A percentile compares a stretch with the other conserved stretches of the same genome.
Conservation (phyloP, 2,888 invertebrate species). For the Elegia similella region DNA sequence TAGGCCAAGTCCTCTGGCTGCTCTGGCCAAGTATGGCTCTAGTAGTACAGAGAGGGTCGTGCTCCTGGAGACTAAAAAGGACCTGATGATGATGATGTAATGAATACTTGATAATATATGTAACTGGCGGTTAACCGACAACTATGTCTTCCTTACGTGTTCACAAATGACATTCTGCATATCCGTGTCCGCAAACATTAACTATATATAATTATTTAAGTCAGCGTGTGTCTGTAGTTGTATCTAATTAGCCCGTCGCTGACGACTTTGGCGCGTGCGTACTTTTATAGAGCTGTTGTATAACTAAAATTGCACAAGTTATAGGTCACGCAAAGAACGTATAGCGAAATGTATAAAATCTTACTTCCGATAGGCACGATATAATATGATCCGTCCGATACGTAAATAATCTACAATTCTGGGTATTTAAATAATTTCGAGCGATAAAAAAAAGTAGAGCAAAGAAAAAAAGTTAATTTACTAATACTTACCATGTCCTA, state of each 20-base stretch:
- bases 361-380: background rate
- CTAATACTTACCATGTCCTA: too few species aligned
- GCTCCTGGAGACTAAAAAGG: too few species aligned
- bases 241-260: conserved; percentile 1
- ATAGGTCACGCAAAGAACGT: background rate
- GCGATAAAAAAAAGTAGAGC: too few species aligned
- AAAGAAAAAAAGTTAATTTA: too few species aligned
- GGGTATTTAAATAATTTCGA: too few species aligned
- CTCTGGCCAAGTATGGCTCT: too few species aligned
- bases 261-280: background rate
- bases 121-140: background rate
- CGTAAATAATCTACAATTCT: too few species aligned
- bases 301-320: conserved; percentile 5
- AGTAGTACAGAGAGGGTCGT: too few species aligned
- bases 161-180: background rate
- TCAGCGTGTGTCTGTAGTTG: conserved; percentile 2
- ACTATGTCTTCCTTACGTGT: background rate
- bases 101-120: too few species aligned
- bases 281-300: background rate
- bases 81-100: too few species aligned
- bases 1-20: too few species aligned
- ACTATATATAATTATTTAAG: conserved; percentile 7
- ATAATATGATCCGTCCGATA: too few species aligned
- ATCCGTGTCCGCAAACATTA: conserved; percentile 18
- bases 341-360: background rate